Conservation (phyloP, 2,888 invertebrate genomes). For the Agonopterix subpropinquella region DNA sequence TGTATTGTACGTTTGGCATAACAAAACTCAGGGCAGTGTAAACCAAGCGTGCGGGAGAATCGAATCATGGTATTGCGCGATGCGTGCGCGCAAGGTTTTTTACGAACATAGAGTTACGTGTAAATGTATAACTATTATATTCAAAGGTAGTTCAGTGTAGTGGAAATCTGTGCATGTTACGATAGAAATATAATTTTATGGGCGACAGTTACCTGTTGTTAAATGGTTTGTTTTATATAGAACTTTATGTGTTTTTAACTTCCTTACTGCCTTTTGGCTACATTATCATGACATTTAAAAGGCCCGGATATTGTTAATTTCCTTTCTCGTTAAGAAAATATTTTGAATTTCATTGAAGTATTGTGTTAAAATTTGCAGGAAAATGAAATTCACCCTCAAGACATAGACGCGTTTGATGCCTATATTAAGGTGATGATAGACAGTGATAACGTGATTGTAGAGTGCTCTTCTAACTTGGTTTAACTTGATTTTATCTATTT, state of each 20-base stretch:
- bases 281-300: no score
- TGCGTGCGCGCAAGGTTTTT: constrained; percentile 17
- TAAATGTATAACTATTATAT: neutral
- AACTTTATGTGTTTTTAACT: no score
- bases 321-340: no score
- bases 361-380: constrained; percentile 55
- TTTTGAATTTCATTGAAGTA: no score
- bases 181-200: constrained; percentile 6
- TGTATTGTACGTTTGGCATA: constrained; percentile 16
- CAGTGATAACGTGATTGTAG: constrained; percentile 17
- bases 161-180: constrained; percentile 8
- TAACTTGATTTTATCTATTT: neutral
- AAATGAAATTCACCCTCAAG: constrained; percentile 50
- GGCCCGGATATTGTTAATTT: no score
- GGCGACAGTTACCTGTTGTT: no score
- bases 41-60: constrained; percentile 37
- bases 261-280: no score
- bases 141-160: no score
- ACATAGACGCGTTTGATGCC: constrained; percentile 67
- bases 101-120: neutral
- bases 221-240: no score
- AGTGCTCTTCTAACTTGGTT: constrained; percentile 20
- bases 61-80: constrained; percentile 33
- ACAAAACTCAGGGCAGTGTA: constrained; percentile 23
- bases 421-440: constrained; percentile 63